Evolutionary conservation across 2,888 invertebrate species (phyloP).

Genomic region (Leptura quadrifasciata): DNA sequence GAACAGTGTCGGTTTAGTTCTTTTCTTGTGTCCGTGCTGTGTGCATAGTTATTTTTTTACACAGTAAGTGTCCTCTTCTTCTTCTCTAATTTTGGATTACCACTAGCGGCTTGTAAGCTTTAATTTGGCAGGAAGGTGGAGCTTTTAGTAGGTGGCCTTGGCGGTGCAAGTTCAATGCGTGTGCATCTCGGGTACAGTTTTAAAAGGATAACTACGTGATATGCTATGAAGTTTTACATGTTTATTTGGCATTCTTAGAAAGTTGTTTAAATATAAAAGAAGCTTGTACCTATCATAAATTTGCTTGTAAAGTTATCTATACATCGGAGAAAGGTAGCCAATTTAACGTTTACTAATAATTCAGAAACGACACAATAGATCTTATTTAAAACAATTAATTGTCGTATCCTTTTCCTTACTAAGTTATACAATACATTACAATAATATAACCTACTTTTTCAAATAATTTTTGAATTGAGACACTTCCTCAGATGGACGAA

Average conservation of each 20-base stretch:
- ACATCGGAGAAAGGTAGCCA: background rate
- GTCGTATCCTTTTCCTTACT: too few species aligned
- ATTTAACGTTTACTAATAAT: background rate
- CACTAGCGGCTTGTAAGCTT: slow-evolving; percentile 37
- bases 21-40: slow-evolving; percentile 71
- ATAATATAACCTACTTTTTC: too few species aligned
- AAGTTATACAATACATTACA: too few species aligned
- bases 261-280: slow-evolving; percentile 14
- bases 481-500: too few species aligned
- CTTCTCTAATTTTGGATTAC: slow-evolving; percentile 44
- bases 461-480: too few species aligned
- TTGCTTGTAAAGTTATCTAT: background rate
- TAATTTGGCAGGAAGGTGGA: slow-evolving; percentile 38
- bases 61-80: slow-evolving; percentile 64
- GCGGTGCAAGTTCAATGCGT: slow-evolving; percentile 19
- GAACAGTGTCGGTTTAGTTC: slow-evolving; percentile 70
- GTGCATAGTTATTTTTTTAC: slow-evolving; percentile 61
- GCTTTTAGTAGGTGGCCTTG: slow-evolving; percentile 47
- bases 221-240: background rate
- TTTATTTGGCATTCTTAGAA: background rate
- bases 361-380: too few species aligned
- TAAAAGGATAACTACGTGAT: slow-evolving; percentile 19
- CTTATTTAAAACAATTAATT: too few species aligned
- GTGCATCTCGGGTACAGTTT: slow-evolving; percentile 22
- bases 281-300: slow-evolving; percentile 1